Percentiles rank a stretch among this genome's conserved stretches.
phyloP scores from a whole-genome alignment of 2,888 invertebrate genomes.

The Tridacna crocea region DNA sequence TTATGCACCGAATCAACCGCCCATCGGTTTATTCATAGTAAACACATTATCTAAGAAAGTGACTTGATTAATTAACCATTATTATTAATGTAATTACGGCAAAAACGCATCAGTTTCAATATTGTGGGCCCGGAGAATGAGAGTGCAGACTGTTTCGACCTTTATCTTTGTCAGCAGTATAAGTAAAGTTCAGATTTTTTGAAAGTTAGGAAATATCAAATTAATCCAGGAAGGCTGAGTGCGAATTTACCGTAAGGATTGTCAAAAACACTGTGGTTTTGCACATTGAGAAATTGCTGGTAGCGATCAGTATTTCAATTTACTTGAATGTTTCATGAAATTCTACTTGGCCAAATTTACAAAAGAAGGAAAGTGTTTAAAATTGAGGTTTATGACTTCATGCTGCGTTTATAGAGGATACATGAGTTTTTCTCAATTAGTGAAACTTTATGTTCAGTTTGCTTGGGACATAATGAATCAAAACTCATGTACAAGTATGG shows the following conservation, averaged over 20 bases:
- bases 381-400: conserved; percentile 2
- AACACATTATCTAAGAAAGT: conserved; percentile 23
- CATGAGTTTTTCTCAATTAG: conserved; percentile 14
- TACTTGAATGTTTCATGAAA: no score
- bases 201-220: no score
- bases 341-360: no score
- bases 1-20: neutral
- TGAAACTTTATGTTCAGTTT: conserved; percentile 2
- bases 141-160: neutral
- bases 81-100: conserved; percentile 47
- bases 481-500: no score
- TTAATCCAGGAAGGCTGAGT: no score
- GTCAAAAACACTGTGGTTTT: no score
- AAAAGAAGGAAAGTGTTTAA: neutral
- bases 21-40: conserved; percentile 9
- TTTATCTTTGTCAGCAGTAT: no score
- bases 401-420: neutral
- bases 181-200: no score
- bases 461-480: neutral
- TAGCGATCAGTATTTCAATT: no score
- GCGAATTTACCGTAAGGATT: no score
- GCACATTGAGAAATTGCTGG: no score
- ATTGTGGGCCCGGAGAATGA: conserved; percentile 16
- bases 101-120: conserved; percentile 33
- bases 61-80: conserved; percentile 51